Conservation (phyloP, 2,797 vertebrate genomes). For the Enoplosus armatus region DNA sequence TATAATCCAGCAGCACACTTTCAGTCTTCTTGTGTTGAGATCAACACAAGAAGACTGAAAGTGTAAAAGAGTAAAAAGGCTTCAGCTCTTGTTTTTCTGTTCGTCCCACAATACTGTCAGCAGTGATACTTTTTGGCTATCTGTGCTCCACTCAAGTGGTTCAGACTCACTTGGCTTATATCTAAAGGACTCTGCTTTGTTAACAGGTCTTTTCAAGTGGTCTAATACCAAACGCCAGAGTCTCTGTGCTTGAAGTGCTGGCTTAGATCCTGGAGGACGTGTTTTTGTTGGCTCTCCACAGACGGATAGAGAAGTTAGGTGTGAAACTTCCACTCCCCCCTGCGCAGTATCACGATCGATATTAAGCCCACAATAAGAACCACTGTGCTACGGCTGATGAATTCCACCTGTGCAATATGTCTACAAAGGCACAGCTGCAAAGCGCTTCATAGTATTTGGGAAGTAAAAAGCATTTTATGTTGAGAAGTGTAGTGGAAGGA, state of each 20-base stretch:
- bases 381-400: background rate
- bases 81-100: slow-evolving; percentile 12
- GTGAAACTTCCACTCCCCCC: slow-evolving; percentile 39
- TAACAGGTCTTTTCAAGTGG: slow-evolving; percentile 80
- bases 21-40: too few species aligned
- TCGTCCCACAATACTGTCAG: background rate
- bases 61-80: background rate
- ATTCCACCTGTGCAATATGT: slow-evolving; percentile 4
- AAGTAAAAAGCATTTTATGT: background rate
- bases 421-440: slow-evolving; percentile 2
- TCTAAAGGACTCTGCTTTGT: slow-evolving; percentile 79
- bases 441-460: background rate
- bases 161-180: slow-evolving; percentile 65
- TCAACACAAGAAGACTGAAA: background rate
- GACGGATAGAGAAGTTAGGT: slow-evolving; percentile 15
- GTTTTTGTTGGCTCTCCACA: slow-evolving; percentile 52
- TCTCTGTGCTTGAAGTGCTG: slow-evolving; percentile 47
- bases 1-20: background rate
- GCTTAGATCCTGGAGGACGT: slow-evolving; percentile 54
- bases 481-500: background rate
- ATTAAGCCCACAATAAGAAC: slow-evolving; percentile 8
- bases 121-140: slow-evolving; percentile 42
- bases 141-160: slow-evolving; percentile 61
- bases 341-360: slow-evolving; percentile 12
- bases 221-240: slow-evolving; percentile 44